phyloP scores from a whole-genome alignment of 23 tunicate genomes.

The Phallusia fumigata region DNA sequence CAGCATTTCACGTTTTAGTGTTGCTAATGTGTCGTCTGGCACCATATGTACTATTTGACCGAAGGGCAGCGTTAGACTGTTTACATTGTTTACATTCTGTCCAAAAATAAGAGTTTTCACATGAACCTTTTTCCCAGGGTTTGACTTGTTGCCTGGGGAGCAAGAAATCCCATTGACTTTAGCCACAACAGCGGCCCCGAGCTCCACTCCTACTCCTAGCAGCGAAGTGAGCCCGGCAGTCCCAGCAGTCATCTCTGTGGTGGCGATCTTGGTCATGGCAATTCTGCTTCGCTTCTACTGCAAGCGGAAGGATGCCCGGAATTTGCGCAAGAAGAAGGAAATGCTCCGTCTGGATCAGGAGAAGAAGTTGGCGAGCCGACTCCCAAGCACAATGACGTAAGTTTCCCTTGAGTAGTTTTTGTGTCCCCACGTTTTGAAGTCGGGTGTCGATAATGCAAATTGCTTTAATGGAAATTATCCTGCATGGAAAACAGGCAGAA shows the following conservation, averaged over 20 bases:
- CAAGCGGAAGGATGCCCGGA: neutral
- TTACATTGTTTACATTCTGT: too few species aligned
- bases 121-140: neutral
- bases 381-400: neutral
- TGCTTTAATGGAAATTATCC: too few species aligned
- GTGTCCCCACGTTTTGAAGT: too few species aligned
- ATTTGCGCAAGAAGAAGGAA: neutral
- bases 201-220: neutral
- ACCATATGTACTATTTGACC: too few species aligned
- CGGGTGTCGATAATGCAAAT: too few species aligned
- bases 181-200: neutral
- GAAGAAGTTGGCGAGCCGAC: neutral
- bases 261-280: neutral
- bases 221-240: neutral
- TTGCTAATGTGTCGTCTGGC: too few species aligned
- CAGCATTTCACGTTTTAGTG: too few species aligned
- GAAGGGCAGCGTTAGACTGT: neutral
- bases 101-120: too few species aligned
- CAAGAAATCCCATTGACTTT: neutral
- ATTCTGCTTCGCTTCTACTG: neutral
- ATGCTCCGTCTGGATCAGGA: neutral
- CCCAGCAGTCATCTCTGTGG: neutral
- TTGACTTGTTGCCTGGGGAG: neutral
- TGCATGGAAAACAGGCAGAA: too few species aligned
- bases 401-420: neutral